Base-by-base conservation (phyloP, 2,888 invertebrate genomes). In the Andrena chrysosceles region DNA sequence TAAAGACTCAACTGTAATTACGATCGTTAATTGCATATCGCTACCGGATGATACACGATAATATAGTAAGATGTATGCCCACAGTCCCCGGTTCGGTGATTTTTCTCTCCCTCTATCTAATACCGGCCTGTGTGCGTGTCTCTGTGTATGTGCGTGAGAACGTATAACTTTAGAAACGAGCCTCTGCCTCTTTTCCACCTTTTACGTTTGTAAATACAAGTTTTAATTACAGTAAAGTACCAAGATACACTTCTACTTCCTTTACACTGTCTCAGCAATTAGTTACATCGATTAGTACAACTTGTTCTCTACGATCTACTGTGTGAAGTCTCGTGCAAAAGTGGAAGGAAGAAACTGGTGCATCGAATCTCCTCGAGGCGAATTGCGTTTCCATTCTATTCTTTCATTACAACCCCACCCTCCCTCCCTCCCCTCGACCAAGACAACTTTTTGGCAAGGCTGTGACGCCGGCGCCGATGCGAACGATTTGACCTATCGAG, bases 291-390 rank as follows among this genome's bases (percentile, higher is more conserved):
- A 88, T 85, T 88, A 88, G 87, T 87, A 88, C 89, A 87, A 89
- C 73, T 88, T 85, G 66, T 83, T 77, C 77, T 89, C 88, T 89
- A 89, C 89, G 77, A 52, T 87, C 88, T 89, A 89, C 88, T 89
- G 85, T 86, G 87, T 87, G 85, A 86, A 89, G 83, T 89, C 77
- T 83, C 88, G 88, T 89, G 88, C 88, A 89, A 87, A 87, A 89
- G 89, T 89, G 89, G 86, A 88, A 88, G 88, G 88, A 87, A 87
- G 87, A 89, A 86, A 87, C 85, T 88, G 87, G 87, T 88, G 86
- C 88, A 88, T 88, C 88, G 88, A 88, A 88, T 88, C 88, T 88
- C 88, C 87, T 87, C 85, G 87, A 87, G 85, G 81, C 83, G 80
- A 87, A 86, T 81, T 59, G 71, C 81, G 72, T 81, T 71, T 70